Percentiles rank a stretch among this genome's conserved stretches.
These are phyloP conservation scores for Zonitis immaculata DNA, from an alignment of 2,888 invertebrate species.

Conservation along the genomic window DNA sequence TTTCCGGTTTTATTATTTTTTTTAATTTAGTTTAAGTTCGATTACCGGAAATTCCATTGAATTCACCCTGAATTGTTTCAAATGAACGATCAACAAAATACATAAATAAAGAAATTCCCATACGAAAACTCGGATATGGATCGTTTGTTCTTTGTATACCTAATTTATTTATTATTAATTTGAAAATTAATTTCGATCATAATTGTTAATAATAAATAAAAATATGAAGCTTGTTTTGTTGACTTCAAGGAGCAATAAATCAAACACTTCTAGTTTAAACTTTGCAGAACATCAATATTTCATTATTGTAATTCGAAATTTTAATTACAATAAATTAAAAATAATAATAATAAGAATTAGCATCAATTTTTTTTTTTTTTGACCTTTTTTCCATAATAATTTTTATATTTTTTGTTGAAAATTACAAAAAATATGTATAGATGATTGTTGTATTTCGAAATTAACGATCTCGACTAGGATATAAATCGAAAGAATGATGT, in stretches of 20 bases:
- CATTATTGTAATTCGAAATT: not conserved
- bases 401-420: not conserved
- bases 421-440: not conserved
- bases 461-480: slow-evolving; percentile 16
- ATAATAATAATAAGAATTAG: no score
- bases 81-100: slow-evolving; percentile 30
- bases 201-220: not conserved
- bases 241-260: not conserved
- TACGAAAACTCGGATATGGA: slow-evolving; percentile 20
- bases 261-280: not conserved
- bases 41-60: slow-evolving; percentile 42
- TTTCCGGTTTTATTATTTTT: slow-evolving; percentile 33
- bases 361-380: no score
- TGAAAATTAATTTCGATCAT: not conserved
- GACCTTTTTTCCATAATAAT: no score
- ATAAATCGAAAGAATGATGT: slow-evolving; percentile 33
- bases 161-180: no score
- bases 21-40: slow-evolving; percentile 23
- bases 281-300: not conserved
- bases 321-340: not conserved
- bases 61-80: slow-evolving; percentile 33
- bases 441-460: slow-evolving; percentile 15
- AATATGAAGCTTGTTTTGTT: not conserved
- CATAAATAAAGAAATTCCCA: slow-evolving; percentile 25
- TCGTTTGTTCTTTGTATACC: slow-evolving; percentile 9